Conservation (phyloP, 2,113 vertebrate species). For the Pachyramphus minor region DNA sequence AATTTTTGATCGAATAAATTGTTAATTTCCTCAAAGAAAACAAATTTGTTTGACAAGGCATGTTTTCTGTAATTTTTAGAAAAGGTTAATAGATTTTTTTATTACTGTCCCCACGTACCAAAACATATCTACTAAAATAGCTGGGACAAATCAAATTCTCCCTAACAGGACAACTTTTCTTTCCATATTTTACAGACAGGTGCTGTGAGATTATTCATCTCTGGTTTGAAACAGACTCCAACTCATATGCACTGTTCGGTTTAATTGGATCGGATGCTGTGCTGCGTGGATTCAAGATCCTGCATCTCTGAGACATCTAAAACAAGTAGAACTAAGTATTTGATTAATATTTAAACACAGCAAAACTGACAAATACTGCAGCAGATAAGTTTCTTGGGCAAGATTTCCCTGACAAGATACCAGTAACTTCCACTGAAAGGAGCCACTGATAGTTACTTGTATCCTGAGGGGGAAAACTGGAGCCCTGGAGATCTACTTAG, state of each 20-base stretch:
- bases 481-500: constrained; percentile 25
- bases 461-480: neutral
- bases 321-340: constrained; percentile 17
- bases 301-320: neutral
- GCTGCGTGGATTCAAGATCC: neutral
- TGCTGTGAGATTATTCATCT: neutral
- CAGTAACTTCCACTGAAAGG: constrained; percentile 31
- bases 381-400: neutral
- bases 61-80: neutral
- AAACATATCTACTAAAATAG: neutral
- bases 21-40: neutral
- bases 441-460: neutral
- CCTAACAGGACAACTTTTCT: neutral
- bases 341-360: constrained; percentile 53
- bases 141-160: neutral
- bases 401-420: constrained; percentile 19
- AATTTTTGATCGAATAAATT: neutral
- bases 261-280: neutral
- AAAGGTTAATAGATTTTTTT: neutral
- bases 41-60: neutral
- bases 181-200: neutral
- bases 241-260: neutral
- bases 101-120: accelerated
- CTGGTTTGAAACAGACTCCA: neutral
- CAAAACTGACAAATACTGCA: constrained; percentile 29